phyloP scores from a whole-genome alignment of 1,140 invertebrate genomes.

The Bombyx mandarina region DNA sequence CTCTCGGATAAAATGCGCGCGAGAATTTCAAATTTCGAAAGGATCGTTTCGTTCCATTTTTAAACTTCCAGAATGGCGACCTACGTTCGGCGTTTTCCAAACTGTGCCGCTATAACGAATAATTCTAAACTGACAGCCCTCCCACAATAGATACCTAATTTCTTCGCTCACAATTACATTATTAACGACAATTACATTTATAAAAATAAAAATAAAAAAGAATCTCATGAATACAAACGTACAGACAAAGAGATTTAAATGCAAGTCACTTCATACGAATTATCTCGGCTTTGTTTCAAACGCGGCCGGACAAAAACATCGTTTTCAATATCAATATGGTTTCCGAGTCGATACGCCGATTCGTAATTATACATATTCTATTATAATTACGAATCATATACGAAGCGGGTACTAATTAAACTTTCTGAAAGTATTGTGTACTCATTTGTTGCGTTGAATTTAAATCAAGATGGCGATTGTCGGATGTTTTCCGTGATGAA shows the following conservation, averaged over 20 bases:
- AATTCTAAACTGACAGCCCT: conserved; percentile 33
- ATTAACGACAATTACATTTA: conserved; percentile 55
- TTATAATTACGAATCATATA: conserved; percentile 37
- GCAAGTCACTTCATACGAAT: conserved; percentile 67
- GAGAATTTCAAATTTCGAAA: not conserved
- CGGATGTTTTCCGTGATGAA: not conserved
- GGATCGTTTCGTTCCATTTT: not conserved
- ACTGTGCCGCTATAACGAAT: conserved; percentile 18
- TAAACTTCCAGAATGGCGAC: conserved; percentile 22
- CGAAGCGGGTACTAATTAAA: conserved; percentile 43
- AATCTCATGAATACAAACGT: conserved; percentile 40
- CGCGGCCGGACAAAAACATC: conserved; percentile 45
- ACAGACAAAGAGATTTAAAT: conserved; percentile 37
- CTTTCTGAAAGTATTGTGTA: conserved; percentile 9
- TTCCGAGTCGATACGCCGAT: conserved; percentile 29
- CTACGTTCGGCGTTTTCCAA: conserved; percentile 23
- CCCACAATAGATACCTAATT: conserved; percentile 22
- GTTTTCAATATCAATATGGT: conserved; percentile 51
- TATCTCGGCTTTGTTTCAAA: conserved; percentile 58
- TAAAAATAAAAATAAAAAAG: conserved; percentile 40
- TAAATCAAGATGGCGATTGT: not conserved
- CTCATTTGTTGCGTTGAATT: not conserved
- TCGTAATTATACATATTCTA: conserved; percentile 43
- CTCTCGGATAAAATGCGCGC: conserved; percentile 8
- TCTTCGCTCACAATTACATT: conserved; percentile 23